Conservation (phyloP, 2,113 vertebrate genomes). For the Gavialis gangeticus region DNA sequence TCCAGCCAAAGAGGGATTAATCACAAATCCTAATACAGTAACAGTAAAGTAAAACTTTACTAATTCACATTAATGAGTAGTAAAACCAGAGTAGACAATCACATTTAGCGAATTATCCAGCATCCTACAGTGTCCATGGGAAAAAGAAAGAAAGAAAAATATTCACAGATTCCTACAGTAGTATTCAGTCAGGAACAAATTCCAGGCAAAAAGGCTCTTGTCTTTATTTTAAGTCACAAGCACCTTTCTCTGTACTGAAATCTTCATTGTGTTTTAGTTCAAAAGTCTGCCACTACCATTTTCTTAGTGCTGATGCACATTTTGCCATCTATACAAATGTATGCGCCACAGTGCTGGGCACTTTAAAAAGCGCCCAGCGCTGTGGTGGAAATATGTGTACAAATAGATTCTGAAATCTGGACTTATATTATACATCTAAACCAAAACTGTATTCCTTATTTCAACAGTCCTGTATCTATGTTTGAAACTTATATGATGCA, state of each 20-base stretch:
- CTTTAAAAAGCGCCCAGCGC: too few relatives aligned
- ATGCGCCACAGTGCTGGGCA: too few relatives aligned
- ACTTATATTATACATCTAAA: neutral
- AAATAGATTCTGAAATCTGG: neutral
- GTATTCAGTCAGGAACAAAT: neutral
- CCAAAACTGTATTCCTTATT: neutral
- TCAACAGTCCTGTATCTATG: neutral
- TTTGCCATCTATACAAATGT: too few relatives aligned
- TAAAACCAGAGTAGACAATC: neutral
- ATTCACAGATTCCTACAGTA: neutral
- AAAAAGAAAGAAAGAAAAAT: neutral
- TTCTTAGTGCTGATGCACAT: too few relatives aligned
- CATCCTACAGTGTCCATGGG: neutral
- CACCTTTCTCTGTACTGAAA: neutral
- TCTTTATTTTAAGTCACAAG: neutral
- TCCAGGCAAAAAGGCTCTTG: neutral
- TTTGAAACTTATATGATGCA: too few relatives aligned
- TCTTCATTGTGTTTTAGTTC: too few relatives aligned
- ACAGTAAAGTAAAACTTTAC: neutral
- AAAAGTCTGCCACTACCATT: too few relatives aligned
- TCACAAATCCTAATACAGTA: neutral
- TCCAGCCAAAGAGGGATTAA: neutral
- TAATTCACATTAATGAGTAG: neutral
- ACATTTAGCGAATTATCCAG: neutral
- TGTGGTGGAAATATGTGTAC: too few relatives aligned